phyloP scores from a whole-genome alignment of 2,888 invertebrate genomes.

The Phanerotoma sp. region DNA sequence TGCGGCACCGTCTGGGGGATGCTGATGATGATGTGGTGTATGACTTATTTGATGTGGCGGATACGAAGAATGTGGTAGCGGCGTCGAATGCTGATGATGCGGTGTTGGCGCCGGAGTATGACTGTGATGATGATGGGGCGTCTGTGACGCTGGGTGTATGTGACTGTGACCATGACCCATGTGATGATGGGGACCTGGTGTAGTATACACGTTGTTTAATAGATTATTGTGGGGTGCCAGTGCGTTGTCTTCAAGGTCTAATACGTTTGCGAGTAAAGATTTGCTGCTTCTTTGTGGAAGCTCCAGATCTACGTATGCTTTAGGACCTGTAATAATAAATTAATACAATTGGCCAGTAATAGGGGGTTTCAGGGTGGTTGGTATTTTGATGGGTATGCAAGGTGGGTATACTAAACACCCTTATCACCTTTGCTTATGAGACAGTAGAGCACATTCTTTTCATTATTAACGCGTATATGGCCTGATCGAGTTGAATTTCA shows the following conservation, averaged over 20 bases:
- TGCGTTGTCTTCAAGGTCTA: conserved; percentile 93
- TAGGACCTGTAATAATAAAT: conserved; percentile 62
- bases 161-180: conserved; percentile 53
- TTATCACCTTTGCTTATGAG: too few species aligned
- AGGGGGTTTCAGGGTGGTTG: too few species aligned
- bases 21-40: conserved; percentile 56
- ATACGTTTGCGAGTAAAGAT: conserved; percentile 92
- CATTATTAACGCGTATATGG: too few species aligned
- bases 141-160: conserved; percentile 53
- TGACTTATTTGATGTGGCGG: conserved; percentile 50
- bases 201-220: conserved; percentile 56
- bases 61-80: conserved; percentile 49
- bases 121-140: conserved; percentile 54
- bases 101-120: conserved; percentile 45
- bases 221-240: conserved; percentile 55
- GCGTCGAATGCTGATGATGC: conserved; percentile 54
- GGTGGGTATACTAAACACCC: too few species aligned
- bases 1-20: conserved; percentile 66
- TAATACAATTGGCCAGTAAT: too few species aligned
- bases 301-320: conserved; percentile 75
- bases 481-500: too few species aligned
- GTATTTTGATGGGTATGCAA: too few species aligned
- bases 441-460: too few species aligned
- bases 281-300: conserved; percentile 91
- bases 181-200: conserved; percentile 56